Base-by-base conservation (phyloP, 2,113 vertebrate species). In the Hystrix cristata region DNA sequence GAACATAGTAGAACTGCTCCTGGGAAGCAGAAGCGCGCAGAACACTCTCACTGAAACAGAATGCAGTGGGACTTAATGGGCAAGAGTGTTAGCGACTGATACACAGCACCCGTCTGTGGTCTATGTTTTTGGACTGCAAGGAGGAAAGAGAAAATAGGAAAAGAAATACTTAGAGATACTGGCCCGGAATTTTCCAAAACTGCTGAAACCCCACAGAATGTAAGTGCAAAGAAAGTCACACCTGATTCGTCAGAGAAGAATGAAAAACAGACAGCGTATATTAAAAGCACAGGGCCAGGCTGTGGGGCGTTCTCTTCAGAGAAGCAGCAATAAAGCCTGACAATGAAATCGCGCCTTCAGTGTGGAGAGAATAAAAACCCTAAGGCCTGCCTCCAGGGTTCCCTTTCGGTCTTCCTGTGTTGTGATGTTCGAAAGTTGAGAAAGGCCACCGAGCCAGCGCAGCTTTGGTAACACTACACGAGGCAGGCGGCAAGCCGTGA, bases 71-170 rank as follows among this genome's bases (percentile, higher is more conserved):
- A 15, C 25, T 25, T 31, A 3, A 0, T 31, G 31, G 4, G 82
- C 11, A 64, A 27, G 4, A 6, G 10, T 2, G 25, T 31, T 31
- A 1, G 29, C 51, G 15, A 3, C 9, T 0, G 19, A 25, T 19
- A 3, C 11, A 14, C 21, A 11, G 8, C 38, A 5, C 4, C 15
- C 10, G 9, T 31, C 25, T 29, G 5, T 3, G 3, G 0, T 57
- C 7, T 27, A 0, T 19, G 21, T 9, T 9, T 3, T 3, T 34
- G 7, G 27, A 34, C 3, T 7, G 59, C 51, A 69, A 31, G 53
- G 16, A 38, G 27, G 18, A 79, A 23, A 38, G 38, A 78, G 3
- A 64, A 31, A 31, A 11, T 59, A 53, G 43, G 23, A 19, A 74
- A 62, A 2, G 13, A 4, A 60, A 7, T 18, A 0, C 38, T 59